Conservation (phyloP, 2,888 invertebrate species). For the Drosophila merina region DNA sequence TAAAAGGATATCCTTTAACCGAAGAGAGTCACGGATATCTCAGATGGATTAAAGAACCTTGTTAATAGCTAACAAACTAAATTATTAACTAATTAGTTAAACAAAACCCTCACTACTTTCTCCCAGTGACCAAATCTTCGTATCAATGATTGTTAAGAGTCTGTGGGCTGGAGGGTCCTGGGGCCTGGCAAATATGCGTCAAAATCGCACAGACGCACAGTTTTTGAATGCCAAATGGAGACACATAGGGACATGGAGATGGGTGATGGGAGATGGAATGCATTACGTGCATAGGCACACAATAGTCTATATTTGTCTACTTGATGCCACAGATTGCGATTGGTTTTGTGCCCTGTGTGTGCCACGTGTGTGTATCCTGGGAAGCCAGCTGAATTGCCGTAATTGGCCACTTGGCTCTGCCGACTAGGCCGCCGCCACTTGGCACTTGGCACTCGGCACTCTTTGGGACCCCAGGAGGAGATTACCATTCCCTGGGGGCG, state of each 20-base stretch:
- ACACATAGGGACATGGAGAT: constrained; percentile 18
- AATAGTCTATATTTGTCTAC: constrained; percentile 74
- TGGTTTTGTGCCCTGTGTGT: constrained; percentile 59
- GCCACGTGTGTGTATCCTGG: constrained; percentile 38
- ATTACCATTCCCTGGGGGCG: constrained; percentile 2
- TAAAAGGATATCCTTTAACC: neutral
- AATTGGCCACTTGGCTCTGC: constrained; percentile 57
- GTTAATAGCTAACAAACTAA: too few species aligned
- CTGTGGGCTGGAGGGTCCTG: constrained; percentile 37
- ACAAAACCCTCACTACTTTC: neutral
- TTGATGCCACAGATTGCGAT: constrained; percentile 73
- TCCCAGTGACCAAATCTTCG: constrained; percentile 43
- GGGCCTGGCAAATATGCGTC: constrained; percentile 74
- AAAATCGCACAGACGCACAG: constrained; percentile 77
- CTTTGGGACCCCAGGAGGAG: constrained; percentile 12
- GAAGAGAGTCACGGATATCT: neutral
- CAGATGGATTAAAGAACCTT: too few species aligned
- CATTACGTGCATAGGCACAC: constrained; percentile 37
- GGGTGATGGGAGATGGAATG: constrained; percentile 5
- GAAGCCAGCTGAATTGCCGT: constrained; percentile 41
- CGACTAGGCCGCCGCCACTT: constrained; percentile 18
- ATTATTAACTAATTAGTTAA: too few species aligned
- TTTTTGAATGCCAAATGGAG: constrained; percentile 78
- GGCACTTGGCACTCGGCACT: constrained; percentile 43
- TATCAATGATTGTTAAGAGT: constrained; percentile 53